These are phyloP conservation scores for Drosophila hydei DNA, from an alignment of 1,140 invertebrate species.

Conservation along the genomic window DNA sequence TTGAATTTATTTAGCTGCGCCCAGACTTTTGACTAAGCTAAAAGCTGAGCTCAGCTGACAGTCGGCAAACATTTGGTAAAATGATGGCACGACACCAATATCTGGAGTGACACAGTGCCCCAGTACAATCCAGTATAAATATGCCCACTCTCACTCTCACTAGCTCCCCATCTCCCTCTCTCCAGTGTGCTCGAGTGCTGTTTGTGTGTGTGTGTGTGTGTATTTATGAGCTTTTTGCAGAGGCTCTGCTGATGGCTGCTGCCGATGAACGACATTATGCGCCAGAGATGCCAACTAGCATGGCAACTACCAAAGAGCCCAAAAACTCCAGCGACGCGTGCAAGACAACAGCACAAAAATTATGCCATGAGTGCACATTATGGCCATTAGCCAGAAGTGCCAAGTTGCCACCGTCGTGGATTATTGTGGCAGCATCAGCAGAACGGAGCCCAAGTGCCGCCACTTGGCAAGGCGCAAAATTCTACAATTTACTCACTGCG, in stretches of 20 bases:
- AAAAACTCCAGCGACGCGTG: constrained; percentile 41
- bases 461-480: constrained; percentile 5
- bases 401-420: constrained; percentile 32
- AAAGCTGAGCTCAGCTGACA: constrained; percentile 52
- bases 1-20: constrained; percentile 18
- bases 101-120: constrained; percentile 15
- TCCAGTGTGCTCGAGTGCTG: neutral
- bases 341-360: constrained; percentile 44
- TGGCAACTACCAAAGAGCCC: constrained; percentile 5
- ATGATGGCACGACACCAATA: constrained; percentile 45
- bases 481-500: constrained; percentile 16
- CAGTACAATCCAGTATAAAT: neutral
- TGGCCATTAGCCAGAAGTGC: constrained; percentile 57
- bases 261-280: constrained; percentile 37
- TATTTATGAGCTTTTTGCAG: constrained; percentile 36
- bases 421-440: constrained; percentile 27
- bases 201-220: constrained; percentile 9
- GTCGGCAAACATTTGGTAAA: constrained; percentile 43
- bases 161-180: neutral
- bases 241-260: neutral
- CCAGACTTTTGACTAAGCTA: constrained; percentile 23
- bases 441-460: neutral
- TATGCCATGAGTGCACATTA: constrained; percentile 57
- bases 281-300: constrained; percentile 40
- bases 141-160: neutral